Evolutionary conservation across 1,140 invertebrate genomes (phyloP), one percentile per base, ranked within the genome.

Genomic region (Achatina immaculata): DNA sequence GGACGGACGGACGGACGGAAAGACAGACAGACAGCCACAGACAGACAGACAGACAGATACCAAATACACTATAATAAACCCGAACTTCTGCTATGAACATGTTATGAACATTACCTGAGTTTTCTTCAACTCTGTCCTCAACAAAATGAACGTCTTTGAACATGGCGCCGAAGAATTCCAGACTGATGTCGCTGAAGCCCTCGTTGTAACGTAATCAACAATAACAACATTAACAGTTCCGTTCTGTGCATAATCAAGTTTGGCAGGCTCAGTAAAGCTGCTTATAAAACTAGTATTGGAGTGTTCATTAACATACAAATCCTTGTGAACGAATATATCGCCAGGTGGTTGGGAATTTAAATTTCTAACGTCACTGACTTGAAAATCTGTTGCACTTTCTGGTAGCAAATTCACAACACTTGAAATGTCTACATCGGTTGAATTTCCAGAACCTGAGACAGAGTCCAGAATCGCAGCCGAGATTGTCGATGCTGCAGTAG

Each of bases 61-160:
- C 36, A 71, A 36, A 71, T 71, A 71, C 36, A 71, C 36, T 11
- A 9, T 36, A 36, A 71, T 71, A 71, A 36, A 71, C 36, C 7
- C n/a, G n/a, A 7, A 65, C n/a, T 14, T 65, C 7, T 65, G n/a
- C n/a, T 11, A 11, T n/a, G n/a, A 11, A 71, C 36, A 71, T 71
- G n/a, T 71, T n/a, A n/a, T n/a, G n/a, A n/a, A n/a, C 28, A 3
- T 71, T 71, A 73, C 71, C 71, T 73, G 71, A 31, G 71, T 73
- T 48, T 21, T 73, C 34, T 34, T 48, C 28, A 73, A 73, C 7
- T 51, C 71, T n/a, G 71, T 73, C n/a, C 71, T 73, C 21, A 73
- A 21, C 11, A 73, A 28, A 73, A 73, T 73, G 24, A 73, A 73
- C 21, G 43, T 40, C 28, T 21, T 73, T 1, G 40, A 48, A n/a